Evolutionary conservation across 2,888 invertebrate species (phyloP), one percentile per base, ranked within the genome.

Genomic region (Hanleya hanleyi): DNA sequence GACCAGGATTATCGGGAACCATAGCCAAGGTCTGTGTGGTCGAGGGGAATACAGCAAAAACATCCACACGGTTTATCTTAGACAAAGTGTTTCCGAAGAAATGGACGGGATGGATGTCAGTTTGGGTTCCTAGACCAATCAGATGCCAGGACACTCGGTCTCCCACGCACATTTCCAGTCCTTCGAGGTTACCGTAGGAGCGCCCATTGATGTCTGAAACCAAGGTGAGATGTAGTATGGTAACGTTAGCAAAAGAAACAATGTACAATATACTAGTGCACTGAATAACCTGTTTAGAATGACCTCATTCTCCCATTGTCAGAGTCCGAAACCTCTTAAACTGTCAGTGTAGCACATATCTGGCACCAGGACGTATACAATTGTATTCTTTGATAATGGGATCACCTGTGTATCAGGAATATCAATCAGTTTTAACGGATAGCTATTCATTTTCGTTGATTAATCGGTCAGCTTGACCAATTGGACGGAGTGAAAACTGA

Each of bases 1-100:
- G 67, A 80, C 80, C 80, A 1, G 75, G 69, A 67, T 80, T 78
- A 51, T 78, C 80, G 7, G 80, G 78, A 33, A 77, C 76, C 80
- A 80, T 80, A 66, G 77, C 76, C 29, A 50, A 29, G 0, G 62
- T 67, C 32, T 67, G 35, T 29, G 67, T 41, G 2, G 67, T 67
- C 1, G 29, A 32, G 3, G 67, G 67, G 41, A 67, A 67, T 1
- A 67, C 29, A 7, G 32, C 38, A 22, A 67, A 29, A 1, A 36
- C 32, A 26, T 67, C 67, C 3, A 41, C 47, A 38, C 41, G 32
- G 36, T 67, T 47, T 22, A 38, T 32, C 12, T 36, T 36, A 2
- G 47, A 41, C 47, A 67, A 32, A 29, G 67, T 67, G 47, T 67
- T 67, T 67, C 67, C 67, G 32, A 35, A 32, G 47, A 67, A 67